phyloP scores from a whole-genome alignment of 2,797 vertebrate species.

The Botia almorhae region DNA sequence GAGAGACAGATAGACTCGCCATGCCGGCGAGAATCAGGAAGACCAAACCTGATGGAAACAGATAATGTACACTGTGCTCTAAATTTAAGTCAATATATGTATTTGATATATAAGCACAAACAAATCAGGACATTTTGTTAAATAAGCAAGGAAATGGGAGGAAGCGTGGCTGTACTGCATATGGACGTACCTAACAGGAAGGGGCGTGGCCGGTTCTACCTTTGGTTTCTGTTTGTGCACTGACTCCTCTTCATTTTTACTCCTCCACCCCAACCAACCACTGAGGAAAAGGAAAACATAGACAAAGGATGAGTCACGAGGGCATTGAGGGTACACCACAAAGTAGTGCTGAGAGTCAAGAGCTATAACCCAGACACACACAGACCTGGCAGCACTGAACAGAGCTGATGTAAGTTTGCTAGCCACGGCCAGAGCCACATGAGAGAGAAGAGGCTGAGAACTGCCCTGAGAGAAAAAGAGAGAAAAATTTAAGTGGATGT shows the following conservation, averaged over 20 bases:
- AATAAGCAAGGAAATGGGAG: background rate
- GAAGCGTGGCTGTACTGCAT: background rate
- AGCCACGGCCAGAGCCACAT: constrained; percentile 95
- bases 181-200: constrained; percentile 85
- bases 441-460: constrained; percentile 93
- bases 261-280: constrained; percentile 97
- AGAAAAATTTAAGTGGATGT: background rate
- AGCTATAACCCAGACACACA: constrained; percentile 23
- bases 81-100: background rate
- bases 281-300: constrained; percentile 67
- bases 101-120: background rate
- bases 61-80: background rate
- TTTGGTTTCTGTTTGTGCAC: constrained; percentile 93
- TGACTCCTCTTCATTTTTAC: constrained; percentile 89
- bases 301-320: background rate
- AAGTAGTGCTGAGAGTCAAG: background rate
- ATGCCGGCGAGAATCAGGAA: constrained; percentile 94
- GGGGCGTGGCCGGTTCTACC: constrained; percentile 90
- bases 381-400: constrained; percentile 94
- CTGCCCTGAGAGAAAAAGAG: constrained; percentile 82
- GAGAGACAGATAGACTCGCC: constrained; percentile 94
- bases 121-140: background rate
- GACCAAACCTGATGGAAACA: constrained; percentile 83
- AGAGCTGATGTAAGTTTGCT: constrained; percentile 98
- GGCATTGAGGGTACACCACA: background rate